phyloP scores from a whole-genome alignment of 2,113 vertebrate genomes.

The Callipepla californica region DNA sequence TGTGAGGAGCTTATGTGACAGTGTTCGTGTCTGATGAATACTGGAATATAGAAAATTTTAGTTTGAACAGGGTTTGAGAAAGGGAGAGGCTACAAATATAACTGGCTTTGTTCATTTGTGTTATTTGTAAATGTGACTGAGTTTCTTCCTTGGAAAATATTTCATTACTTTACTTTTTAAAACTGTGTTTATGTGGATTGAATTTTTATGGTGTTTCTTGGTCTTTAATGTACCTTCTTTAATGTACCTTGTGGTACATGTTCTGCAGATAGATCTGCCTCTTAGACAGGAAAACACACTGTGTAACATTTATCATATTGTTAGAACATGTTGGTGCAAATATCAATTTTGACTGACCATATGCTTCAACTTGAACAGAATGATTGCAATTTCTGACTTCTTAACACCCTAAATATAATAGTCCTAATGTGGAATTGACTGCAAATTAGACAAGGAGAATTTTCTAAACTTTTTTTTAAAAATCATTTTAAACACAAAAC shows the following conservation, averaged over 20 bases:
- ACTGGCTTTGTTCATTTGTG: not conserved
- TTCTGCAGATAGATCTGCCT: not conserved
- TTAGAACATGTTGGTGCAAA: not conserved
- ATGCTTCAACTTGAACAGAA: not conserved
- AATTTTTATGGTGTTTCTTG: not conserved
- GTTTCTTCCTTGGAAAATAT: not conserved
- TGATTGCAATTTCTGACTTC: not conserved
- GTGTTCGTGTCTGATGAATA: not conserved
- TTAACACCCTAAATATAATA: not conserved
- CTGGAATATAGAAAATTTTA: constrained; percentile 28
- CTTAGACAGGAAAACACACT: not conserved
- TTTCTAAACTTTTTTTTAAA: not conserved
- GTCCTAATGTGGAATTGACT: not conserved
- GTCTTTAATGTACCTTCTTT: not conserved
- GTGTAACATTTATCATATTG: not conserved
- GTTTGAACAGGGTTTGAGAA: not conserved
- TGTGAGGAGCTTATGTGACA: constrained; percentile 17
- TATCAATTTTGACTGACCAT: not conserved
- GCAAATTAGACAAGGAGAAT: not conserved
- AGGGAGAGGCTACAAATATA: not conserved
- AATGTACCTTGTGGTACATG: not conserved
- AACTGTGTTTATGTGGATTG: not conserved
- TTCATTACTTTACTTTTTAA: not conserved
- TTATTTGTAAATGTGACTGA: not conserved
- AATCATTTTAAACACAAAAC: not conserved